A percentile compares a stretch with the other conserved stretches of the same genome.
phyloP scores from a whole-genome alignment of 1,140 invertebrate genomes.

The Saccostrea cuccullata region DNA sequence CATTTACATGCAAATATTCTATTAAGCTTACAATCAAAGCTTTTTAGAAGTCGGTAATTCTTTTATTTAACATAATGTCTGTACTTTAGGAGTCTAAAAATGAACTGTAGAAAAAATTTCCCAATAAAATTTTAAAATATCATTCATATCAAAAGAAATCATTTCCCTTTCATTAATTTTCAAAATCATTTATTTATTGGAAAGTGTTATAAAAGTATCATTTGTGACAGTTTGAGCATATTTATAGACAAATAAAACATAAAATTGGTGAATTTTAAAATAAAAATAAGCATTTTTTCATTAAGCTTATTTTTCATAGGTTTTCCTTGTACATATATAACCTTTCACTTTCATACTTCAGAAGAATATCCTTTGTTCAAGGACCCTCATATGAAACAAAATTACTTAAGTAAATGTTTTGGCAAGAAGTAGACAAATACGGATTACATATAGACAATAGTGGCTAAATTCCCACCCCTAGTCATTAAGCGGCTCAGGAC shows the following conservation, averaged over 20 bases:
- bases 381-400: neutral
- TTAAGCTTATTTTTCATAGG: neutral
- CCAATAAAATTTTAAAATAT: neutral
- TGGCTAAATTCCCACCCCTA: constrained; percentile 10
- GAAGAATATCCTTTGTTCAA: constrained; percentile 12
- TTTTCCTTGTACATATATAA: neutral
- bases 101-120: neutral
- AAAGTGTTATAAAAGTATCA: neutral
- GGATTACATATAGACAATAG: constrained; percentile 29
- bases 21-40: constrained; percentile 14
- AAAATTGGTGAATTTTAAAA: too few species aligned
- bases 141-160: neutral
- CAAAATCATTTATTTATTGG: neutral
- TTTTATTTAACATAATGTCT: neutral
- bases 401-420: constrained; percentile 24
- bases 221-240: neutral
- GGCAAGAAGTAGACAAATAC: constrained; percentile 28
- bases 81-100: neutral
- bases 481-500: neutral
- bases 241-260: neutral
- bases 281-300: neutral
- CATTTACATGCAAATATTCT: neutral
- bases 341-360: neutral
- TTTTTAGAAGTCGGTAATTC: neutral
- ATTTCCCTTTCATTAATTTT: neutral